phyloP scores from a whole-genome alignment of 2,797 vertebrate genomes.

The Cryptoprocta ferox region DNA sequence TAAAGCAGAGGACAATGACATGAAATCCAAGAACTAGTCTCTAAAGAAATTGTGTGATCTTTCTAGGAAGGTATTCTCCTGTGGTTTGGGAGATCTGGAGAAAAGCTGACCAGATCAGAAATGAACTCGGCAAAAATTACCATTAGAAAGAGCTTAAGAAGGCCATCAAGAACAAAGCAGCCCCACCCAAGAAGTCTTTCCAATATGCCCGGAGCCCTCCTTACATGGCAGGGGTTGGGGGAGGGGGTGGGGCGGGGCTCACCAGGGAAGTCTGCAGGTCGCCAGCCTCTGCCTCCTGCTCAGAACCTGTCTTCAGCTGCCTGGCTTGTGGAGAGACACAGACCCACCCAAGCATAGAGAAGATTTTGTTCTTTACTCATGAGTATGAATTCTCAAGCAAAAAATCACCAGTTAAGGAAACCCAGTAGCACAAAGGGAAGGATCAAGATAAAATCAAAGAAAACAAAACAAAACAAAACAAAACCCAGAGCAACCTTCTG shows the following conservation, averaged over 20 bases:
- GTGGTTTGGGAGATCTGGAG: background rate
- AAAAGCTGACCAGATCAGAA: background rate
- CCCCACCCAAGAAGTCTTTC: background rate
- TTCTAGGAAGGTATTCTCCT: background rate
- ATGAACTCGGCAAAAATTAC: slow-evolving; percentile 1
- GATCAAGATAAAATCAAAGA: background rate
- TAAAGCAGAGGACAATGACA: background rate
- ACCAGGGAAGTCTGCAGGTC: background rate
- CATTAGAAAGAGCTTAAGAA: background rate
- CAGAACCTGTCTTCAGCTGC: background rate
- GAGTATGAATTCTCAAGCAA: background rate
- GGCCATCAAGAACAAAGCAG: background rate
- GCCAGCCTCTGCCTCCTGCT: background rate
- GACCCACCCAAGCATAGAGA: background rate
- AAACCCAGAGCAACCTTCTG: background rate
- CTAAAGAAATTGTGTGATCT: background rate
- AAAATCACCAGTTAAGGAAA: background rate
- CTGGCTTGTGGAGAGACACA: background rate
- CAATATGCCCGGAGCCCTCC: background rate
- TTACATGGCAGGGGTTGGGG: background rate
- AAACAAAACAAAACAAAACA: no score
- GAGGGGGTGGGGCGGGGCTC: no score
- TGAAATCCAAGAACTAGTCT: background rate
- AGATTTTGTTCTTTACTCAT: background rate
- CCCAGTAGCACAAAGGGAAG: background rate